Base-by-base conservation (phyloP, 2,888 invertebrate species). In the Gandaritis pyraliata region DNA sequence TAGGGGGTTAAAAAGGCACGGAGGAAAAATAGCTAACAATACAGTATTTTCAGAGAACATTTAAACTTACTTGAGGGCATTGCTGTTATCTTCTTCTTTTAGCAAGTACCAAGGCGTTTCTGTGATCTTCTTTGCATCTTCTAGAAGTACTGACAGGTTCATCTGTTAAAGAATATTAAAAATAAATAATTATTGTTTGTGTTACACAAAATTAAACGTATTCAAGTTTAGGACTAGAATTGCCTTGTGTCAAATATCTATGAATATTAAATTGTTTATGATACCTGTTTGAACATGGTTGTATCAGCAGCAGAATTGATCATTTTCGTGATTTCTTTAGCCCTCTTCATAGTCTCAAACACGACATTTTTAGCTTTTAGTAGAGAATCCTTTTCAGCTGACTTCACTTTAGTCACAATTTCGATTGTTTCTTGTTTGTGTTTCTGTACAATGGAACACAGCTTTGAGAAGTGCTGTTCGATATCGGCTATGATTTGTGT, bases 371-470 rank as follows among this genome's bases (percentile, higher is more conserved):
- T 88, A 12, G 83, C 83, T 63, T 78, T 74, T 0, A 73, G 56
- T 11, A 91, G 73, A 2, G 88, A 88, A 23, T 85, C 75, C 50
- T 78, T 85, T 68, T 90, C 87, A 11, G 75, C 72, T 12, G 61
- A 70, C 64, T 83, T 85, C 5, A 86, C 69, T 69, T 85, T 77
- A 4, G 80, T 60, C 8, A 93, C 67, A 15, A 80, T 75, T 5
- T 81, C 76, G 1, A 88, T 79, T 2, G 93, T 74, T 64, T 90
- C 85, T 11, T 82, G 74, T 69, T 94, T 94, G 46, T 92, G 79
- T 53, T 87, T 88, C 76, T 94, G 94, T 45, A 94, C 76, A 6
- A 86, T 73, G 0, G 90, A 92, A 63, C 90, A 89, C 0, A 94
- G 76, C 64, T 92, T 85, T 0, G 90, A 85, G 69, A 94, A 94